Evolutionary conservation across 2,797 vertebrate species (phyloP).

Genomic region (Morelia viridis): DNA sequence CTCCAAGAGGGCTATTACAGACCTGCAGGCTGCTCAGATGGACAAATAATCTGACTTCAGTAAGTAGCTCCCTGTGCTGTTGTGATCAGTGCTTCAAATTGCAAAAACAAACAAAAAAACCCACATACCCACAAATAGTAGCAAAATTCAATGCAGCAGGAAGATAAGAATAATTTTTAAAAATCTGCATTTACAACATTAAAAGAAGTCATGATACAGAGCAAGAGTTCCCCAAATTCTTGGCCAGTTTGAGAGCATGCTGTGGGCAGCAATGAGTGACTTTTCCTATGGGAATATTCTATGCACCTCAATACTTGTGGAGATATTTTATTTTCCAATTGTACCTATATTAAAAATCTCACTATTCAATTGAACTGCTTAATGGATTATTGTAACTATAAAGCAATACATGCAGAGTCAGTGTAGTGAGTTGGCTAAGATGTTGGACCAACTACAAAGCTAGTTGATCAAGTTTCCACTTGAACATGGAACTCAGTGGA

Average conservation of each 20-base stretch:
- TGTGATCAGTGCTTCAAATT: neutral
- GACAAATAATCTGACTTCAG: neutral
- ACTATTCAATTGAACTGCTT: neutral
- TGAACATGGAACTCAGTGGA: neutral
- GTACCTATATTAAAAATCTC: neutral
- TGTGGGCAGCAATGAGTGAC: neutral
- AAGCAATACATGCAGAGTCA: neutral
- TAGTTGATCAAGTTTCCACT: neutral
- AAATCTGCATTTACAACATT: neutral
- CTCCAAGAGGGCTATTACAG: neutral
- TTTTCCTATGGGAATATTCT: neutral
- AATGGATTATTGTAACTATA: neutral
- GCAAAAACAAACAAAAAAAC: neutral
- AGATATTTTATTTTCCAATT: neutral
- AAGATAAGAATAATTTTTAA: neutral
- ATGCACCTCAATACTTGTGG: neutral
- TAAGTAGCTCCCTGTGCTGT: neutral
- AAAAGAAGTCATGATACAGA: neutral
- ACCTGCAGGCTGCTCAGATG: neutral
- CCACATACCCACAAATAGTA: neutral
- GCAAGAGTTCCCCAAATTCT: neutral
- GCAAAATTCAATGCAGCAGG: neutral
- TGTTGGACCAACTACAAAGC: neutral
- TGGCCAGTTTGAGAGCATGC: fast-evolving
- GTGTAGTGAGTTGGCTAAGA: neutral